A percentile compares a stretch with the other conserved stretches of the same genome.
These are phyloP conservation scores for Hemibagrus wyckioides DNA, from an alignment of 2,113 vertebrate species.

Conservation along the genomic window DNA sequence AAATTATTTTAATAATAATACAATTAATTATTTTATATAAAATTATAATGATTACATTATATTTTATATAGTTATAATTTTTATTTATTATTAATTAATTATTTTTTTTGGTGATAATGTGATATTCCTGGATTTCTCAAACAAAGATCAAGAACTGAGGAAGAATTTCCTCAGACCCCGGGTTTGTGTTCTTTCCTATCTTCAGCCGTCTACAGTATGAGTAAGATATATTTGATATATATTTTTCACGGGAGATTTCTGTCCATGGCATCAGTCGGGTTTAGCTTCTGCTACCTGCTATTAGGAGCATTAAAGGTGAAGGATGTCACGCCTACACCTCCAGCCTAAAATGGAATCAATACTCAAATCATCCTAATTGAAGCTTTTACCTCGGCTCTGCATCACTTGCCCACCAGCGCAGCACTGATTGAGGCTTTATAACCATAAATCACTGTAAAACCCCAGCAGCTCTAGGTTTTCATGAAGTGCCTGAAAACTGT, in stretches of 20 bases:
- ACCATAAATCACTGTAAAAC: constrained; percentile 36
- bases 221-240: not conserved
- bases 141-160: no score
- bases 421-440: constrained; percentile 27
- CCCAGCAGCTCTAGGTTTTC: not conserved
- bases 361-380: constrained; percentile 42
- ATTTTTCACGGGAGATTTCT: not conserved
- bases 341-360: not conserved
- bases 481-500: not conserved
- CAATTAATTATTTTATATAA: no score
- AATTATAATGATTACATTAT: no score
- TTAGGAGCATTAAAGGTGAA: not conserved
- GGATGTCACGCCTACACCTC: constrained; percentile 17
- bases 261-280: not conserved
- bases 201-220: not conserved
- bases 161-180: not conserved
- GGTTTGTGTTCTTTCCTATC: not conserved
- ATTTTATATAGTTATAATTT: no score
- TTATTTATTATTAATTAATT: no score
- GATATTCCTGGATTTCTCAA: no score
- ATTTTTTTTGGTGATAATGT: no score
- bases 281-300: not conserved
- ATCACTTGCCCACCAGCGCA: not conserved
- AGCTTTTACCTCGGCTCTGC: constrained; percentile 27
- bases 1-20: no score